Conservation (phyloP, 2,113 vertebrate genomes). For the Ursus arctos region DNA sequence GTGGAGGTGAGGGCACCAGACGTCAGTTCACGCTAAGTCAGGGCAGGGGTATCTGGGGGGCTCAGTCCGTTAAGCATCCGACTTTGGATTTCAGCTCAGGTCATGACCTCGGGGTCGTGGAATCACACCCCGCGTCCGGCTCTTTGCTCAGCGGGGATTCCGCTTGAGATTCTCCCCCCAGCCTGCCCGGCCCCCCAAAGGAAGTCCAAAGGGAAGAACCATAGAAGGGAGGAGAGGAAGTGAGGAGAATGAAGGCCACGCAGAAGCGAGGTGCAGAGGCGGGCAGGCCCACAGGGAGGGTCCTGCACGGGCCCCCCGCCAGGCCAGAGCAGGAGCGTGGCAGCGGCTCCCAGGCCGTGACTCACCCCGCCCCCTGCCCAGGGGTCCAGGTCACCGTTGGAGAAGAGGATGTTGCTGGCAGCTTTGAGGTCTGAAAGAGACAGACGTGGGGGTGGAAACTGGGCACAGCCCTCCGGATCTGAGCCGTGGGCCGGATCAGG, state of each 20-base stretch:
- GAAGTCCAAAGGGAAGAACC: too few relatives aligned
- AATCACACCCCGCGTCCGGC: background rate
- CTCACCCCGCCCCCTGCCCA: conserved; percentile 97
- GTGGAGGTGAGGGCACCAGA: rapidly evolving
- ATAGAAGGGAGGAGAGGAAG: rapidly evolving
- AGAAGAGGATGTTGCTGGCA: conserved; percentile 96
- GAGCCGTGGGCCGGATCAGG: background rate
- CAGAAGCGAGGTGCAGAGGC: background rate
- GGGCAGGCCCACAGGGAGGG: rapidly evolving
- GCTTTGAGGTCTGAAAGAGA: conserved; percentile 89
- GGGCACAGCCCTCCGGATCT: rapidly evolving
- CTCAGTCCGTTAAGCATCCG: too few relatives aligned
- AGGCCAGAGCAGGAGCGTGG: rapidly evolving
- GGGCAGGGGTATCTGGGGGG: too few relatives aligned
- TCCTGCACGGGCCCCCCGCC: rapidly evolving
- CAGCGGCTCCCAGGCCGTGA: background rate
- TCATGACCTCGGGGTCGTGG: background rate
- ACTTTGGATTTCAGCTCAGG: background rate
- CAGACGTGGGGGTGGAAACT: background rate
- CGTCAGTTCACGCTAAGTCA: rapidly evolving
- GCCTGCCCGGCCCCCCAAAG: background rate
- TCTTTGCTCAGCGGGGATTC: background rate
- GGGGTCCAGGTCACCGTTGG: conserved; percentile 96
- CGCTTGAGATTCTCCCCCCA: background rate
- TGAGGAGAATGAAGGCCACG: rapidly evolving